Evolutionary conservation across 1,140 invertebrate genomes (phyloP), one percentile per base, ranked within the genome.

Genomic region (Cyclina sinensis): DNA sequence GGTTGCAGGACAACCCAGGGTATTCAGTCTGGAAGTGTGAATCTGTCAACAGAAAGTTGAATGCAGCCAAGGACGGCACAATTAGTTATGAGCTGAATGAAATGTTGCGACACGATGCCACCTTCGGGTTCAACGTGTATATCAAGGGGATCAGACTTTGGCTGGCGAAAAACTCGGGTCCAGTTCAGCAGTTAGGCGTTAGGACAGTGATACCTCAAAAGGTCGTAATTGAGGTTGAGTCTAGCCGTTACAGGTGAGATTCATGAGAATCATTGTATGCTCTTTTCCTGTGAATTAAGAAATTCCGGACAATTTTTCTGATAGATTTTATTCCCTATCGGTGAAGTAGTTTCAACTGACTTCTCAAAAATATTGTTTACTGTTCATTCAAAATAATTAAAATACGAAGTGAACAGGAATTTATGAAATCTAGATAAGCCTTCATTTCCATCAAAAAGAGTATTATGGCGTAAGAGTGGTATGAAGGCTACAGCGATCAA

Each of bases 1-100:
- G 91, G 91, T 73, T 92, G 21, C n/a, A 30, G 27, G 82, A 79
- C 57, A 89, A 92, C 85, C 85, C 86, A 3, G 79, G 57, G 3
- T 48, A 88, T 51, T 24, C 24, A 16, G 88, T 89, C 0, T 92
- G 91, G 91, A 92, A 91, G 54, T 92, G 91, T 59, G 91, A 92
- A 57, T 89, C 85, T 5, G 78, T 91, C 24, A 76, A 91, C 76
- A 79, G 85, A 16, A 90, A 90, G 46, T 54, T 92, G 54, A 82
- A 84, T 9, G 57, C 27, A 27, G 91, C 79, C 0, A 46, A 74
- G 12, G 37, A 37, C 37, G 87, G 90, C 0, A 37, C 51, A 21
- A 43, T 82, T 0, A 54, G 24, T 7, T 88, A 82, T 51, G 82
- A 90, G 30, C 81, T 92, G n/a, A 88, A 92, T 68, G 68, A 48